phyloP scores from a whole-genome alignment of 2,888 invertebrate genomes.

The Tuberolachnus salignus region DNA sequence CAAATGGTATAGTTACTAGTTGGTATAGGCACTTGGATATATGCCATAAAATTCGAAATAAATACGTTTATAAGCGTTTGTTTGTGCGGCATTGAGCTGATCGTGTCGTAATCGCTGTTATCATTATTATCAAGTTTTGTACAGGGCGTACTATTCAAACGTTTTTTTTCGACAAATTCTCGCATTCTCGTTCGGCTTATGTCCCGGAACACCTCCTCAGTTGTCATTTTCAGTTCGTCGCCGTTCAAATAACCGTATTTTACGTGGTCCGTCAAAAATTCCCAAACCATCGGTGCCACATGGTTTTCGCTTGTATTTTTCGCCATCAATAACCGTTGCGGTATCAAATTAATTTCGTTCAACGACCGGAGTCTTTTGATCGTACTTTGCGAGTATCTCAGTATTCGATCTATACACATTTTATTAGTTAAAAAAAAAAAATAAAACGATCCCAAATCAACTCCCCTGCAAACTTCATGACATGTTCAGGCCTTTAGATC shows the following conservation, averaged over 20 bases:
- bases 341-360: slow-evolving; percentile 15
- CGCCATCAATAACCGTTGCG: not conserved
- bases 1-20: not conserved
- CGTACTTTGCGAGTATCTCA: not conserved
- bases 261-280: not conserved
- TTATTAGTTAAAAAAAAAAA: no score
- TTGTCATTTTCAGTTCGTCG: not conserved
- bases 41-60: no score
- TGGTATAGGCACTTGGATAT: no score
- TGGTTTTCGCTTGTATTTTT: slow-evolving; percentile 12
- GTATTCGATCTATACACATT: not conserved
- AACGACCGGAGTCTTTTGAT: slow-evolving; percentile 5
- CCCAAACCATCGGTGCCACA: slow-evolving; percentile 13
- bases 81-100: not conserved
- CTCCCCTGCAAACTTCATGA: no score
- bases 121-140: no score
- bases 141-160: no score
- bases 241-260: slow-evolving; percentile 9
- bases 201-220: not conserved
- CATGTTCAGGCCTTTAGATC: no score
- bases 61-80: not conserved
- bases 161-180: not conserved
- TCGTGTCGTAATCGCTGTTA: not conserved
- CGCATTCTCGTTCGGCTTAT: not conserved
- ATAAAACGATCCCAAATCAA: no score